These are phyloP conservation scores for Myzus persicae DNA, from an alignment of 1,140 invertebrate genomes.

Conservation along the genomic window DNA sequence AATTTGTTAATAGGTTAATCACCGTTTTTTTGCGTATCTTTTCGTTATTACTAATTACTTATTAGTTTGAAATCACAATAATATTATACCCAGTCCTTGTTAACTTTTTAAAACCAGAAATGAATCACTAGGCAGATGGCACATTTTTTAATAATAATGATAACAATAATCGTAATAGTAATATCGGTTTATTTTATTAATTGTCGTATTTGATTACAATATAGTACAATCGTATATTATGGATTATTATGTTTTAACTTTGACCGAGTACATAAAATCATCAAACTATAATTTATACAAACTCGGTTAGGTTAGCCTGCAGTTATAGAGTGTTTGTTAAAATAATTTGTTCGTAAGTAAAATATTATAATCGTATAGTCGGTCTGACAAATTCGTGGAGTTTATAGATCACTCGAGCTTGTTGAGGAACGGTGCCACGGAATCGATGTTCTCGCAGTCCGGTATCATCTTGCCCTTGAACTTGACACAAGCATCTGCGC, in stretches of 20 bases:
- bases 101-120: background rate
- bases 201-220: background rate
- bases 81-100: too few relatives aligned
- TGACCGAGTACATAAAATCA: background rate
- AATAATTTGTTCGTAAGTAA: background rate
- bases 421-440: constrained; percentile 81
- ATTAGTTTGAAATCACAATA: too few relatives aligned
- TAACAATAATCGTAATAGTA: background rate
- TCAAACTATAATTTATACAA: background rate
- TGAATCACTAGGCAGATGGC: background rate
- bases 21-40: background rate
- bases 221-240: too few relatives aligned
- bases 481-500: constrained; percentile 81
- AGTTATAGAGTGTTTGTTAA: background rate
- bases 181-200: background rate
- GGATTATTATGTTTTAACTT: background rate
- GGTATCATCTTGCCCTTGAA: constrained; percentile 82
- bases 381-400: too few relatives aligned
- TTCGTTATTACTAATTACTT: background rate
- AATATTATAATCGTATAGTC: background rate
- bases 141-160: background rate
- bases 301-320: background rate
- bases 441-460: constrained; percentile 81
- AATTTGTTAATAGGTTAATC: background rate
- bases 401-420: constrained; percentile 68